These are phyloP conservation scores for Acestrorhynchus altus DNA, from an alignment of 2,797 vertebrate genomes.

Conservation along the genomic window DNA sequence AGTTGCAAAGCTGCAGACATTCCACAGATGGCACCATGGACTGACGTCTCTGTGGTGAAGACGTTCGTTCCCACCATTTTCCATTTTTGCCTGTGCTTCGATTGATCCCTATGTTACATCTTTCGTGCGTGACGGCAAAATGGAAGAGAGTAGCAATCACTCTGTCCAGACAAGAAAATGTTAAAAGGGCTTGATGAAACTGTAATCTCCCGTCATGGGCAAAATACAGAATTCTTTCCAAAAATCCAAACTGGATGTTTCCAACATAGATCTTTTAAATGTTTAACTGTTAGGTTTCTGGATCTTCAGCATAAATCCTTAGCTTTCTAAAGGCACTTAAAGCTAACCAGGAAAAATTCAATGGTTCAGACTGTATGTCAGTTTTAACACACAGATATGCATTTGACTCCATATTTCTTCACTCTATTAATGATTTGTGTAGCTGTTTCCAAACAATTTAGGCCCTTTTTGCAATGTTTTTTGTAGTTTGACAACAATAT, in stretches of 20 bases:
- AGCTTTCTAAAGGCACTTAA: background rate
- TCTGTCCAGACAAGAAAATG: slow-evolving; percentile 42
- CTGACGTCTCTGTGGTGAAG: slow-evolving; percentile 14
- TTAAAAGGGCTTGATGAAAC: slow-evolving; percentile 37
- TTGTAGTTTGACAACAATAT: too few relatives aligned
- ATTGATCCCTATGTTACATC: slow-evolving; percentile 31
- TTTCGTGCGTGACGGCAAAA: slow-evolving; percentile 28
- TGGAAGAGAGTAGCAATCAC: slow-evolving; percentile 31
- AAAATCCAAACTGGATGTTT: background rate
- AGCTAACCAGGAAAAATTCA: background rate
- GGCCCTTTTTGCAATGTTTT: too few relatives aligned
- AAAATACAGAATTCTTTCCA: background rate
- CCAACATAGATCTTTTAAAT: background rate
- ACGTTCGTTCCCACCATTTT: slow-evolving; percentile 36
- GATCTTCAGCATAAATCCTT: background rate
- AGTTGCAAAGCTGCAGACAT: slow-evolving; percentile 53
- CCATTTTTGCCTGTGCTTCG: slow-evolving; percentile 27
- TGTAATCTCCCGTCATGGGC: slow-evolving; percentile 36
- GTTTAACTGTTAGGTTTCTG: background rate
- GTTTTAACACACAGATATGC: background rate
- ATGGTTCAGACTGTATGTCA: background rate
- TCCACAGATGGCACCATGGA: slow-evolving; percentile 51
- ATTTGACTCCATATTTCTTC: too few relatives aligned
- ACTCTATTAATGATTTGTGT: too few relatives aligned
- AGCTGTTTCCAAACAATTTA: too few relatives aligned